A percentile compares a stretch with the other conserved stretches of the same genome.
Conservation (phyloP, 2,113 vertebrate species). For the Parotia lawesii region DNA sequence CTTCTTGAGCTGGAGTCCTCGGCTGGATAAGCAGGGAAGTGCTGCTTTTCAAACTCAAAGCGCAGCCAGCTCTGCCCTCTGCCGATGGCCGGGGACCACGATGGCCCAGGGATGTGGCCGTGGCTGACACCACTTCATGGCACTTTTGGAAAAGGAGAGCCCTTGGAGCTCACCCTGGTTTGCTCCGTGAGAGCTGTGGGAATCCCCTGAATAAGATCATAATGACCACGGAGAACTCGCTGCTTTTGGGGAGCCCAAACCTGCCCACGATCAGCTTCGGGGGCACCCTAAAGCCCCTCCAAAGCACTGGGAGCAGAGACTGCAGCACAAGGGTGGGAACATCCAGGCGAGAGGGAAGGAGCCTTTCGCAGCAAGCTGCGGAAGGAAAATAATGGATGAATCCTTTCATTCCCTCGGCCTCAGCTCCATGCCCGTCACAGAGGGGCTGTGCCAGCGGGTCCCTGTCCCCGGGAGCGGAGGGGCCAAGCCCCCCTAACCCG, state of each 20-base stretch:
- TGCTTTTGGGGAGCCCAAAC: not conserved
- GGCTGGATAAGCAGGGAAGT: rapidly evolving
- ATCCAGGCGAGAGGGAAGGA: rapidly evolving
- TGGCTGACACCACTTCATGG: rapidly evolving
- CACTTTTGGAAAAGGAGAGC: rapidly evolving
- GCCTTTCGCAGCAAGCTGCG: not conserved
- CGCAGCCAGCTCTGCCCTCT: not conserved
- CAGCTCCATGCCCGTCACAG: rapidly evolving
- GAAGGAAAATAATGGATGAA: rapidly evolving
- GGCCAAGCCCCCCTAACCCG: rapidly evolving
- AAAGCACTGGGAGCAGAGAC: rapidly evolving
- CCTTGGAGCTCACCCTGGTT: not conserved
- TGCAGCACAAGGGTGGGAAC: rapidly evolving
- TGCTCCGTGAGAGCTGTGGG: rapidly evolving
- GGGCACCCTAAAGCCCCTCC: rapidly evolving
- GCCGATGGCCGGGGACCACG: not conserved
- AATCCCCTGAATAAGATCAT: rapidly evolving
- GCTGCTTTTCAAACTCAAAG: rapidly evolving
- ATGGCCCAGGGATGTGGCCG: rapidly evolving
- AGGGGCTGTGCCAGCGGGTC: rapidly evolving
- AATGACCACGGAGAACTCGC: rapidly evolving
- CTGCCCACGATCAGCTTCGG: rapidly evolving
- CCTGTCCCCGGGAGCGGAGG: not conserved
- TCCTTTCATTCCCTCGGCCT: no score
- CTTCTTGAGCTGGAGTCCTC: not conserved